Conservation (phyloP, 2,888 invertebrate genomes). For the Oithona nana region DNA sequence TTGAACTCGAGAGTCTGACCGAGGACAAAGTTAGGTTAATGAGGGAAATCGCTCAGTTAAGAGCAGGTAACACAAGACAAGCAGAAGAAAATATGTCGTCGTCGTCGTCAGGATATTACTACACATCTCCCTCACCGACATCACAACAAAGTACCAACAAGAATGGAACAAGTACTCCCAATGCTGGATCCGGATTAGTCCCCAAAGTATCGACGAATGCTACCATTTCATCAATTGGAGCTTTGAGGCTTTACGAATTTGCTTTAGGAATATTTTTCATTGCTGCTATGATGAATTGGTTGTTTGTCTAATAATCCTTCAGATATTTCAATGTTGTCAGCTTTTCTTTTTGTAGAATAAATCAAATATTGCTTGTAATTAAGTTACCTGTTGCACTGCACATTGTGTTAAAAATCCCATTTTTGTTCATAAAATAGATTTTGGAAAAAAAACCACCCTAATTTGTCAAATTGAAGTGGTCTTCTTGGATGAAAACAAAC, state of each 20-base stretch:
- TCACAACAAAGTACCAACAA: background rate
- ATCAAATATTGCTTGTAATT: too few relatives aligned
- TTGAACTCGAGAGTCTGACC: background rate
- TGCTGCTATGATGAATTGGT: background rate
- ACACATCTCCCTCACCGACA: background rate
- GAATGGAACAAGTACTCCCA: background rate
- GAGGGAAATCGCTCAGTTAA: slow-evolving; percentile 1
- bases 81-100: background rate
- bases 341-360: too few relatives aligned
- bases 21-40: background rate
- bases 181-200: background rate
- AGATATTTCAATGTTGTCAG: too few relatives aligned
- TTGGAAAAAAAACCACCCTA: too few relatives aligned
- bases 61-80: background rate
- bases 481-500: too few relatives aligned
- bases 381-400: too few relatives aligned
- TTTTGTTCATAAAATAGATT: too few relatives aligned
- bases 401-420: too few relatives aligned
- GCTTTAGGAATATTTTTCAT: slow-evolving; percentile 1
- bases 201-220: background rate
- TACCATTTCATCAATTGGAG: background rate
- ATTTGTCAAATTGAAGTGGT: too few relatives aligned
- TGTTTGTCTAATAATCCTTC: background rate
- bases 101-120: background rate
- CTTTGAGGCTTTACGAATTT: background rate